phyloP scores from a whole-genome alignment of 2,113 vertebrate genomes.

The Aptenodytes patagonicus region DNA sequence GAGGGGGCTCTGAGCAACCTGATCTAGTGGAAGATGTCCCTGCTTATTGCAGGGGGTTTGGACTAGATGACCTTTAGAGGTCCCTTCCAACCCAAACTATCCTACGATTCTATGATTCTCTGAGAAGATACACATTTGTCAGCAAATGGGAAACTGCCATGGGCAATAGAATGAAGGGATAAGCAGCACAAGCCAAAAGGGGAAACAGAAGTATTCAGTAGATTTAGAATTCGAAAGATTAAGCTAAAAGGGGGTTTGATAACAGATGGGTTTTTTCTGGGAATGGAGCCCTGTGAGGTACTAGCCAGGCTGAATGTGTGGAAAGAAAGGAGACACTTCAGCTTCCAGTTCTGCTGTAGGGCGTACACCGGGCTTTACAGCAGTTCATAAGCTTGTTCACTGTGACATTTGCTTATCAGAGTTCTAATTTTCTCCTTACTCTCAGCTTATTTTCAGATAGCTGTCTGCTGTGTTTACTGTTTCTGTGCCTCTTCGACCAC shows the following conservation, averaged over 20 bases:
- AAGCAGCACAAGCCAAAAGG: background rate
- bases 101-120: too few relatives aligned
- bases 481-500: background rate
- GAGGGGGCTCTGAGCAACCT: too few relatives aligned
- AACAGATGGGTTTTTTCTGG: background rate
- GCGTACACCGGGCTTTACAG: background rate
- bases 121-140: background rate
- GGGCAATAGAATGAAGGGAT: background rate
- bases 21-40: too few relatives aligned
- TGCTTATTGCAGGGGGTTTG: too few relatives aligned
- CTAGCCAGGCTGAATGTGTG: background rate
- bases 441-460: background rate
- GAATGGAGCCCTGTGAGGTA: background rate
- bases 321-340: background rate
- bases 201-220: background rate
- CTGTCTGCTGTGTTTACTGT: background rate
- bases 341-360: background rate
- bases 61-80: too few relatives aligned
- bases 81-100: too few relatives aligned
- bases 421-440: background rate
- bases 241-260: background rate
- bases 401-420: background rate
- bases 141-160: background rate
- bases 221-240: background rate
- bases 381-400: background rate